phyloP scores from a whole-genome alignment of 1,140 invertebrate species.

The Zeugodacus cucurbitae region DNA sequence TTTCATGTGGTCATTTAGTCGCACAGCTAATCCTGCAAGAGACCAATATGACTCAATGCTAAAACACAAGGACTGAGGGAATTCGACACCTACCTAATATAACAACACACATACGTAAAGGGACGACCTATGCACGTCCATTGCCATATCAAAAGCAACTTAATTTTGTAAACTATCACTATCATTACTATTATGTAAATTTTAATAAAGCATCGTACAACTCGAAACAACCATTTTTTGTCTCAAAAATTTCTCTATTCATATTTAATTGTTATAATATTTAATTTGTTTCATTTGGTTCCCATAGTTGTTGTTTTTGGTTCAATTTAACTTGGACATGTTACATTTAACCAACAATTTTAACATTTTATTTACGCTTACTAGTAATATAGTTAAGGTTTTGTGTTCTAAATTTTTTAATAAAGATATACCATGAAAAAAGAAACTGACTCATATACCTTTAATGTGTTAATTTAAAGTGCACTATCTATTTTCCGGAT shows the following conservation, averaged over 20 bases:
- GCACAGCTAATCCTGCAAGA: background rate
- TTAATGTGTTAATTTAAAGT: background rate
- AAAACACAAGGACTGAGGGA: too few species aligned
- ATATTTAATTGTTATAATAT: background rate
- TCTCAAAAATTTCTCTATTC: background rate
- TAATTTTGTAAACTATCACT: background rate
- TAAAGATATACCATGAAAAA: slow-evolving; percentile 2
- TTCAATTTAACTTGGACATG: background rate
- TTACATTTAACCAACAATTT: background rate
- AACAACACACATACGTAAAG: too few species aligned
- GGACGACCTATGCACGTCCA: background rate
- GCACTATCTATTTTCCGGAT: too few species aligned
- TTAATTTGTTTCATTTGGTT: too few species aligned
- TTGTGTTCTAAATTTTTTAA: background rate
- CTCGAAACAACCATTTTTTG: background rate
- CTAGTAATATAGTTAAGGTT: background rate
- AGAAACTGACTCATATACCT: background rate
- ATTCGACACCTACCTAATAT: too few species aligned
- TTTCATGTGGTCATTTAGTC: background rate
- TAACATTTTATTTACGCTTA: background rate
- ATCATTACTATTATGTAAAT: background rate
- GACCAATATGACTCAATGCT: background rate
- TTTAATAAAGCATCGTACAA: background rate
- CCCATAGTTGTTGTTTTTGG: background rate
- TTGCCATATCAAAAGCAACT: background rate